Conservation (phyloP, 1,140 invertebrate species). For the Chrysopa pallens region DNA sequence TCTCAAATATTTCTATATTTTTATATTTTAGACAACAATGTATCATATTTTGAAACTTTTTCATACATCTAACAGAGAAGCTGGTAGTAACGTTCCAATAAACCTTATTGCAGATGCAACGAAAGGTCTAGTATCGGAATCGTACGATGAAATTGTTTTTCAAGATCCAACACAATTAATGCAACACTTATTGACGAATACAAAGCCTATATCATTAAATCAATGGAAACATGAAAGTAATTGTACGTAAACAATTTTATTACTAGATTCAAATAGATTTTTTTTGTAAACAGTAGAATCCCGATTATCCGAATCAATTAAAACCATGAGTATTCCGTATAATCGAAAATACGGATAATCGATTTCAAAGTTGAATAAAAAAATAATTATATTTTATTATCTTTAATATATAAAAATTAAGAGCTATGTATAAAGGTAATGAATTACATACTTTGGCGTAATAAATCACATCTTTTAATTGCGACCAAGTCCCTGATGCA, state of each 20-base stretch:
- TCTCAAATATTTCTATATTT: slow-evolving; percentile 5
- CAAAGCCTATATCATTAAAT: slow-evolving; percentile 53
- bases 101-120: slow-evolving; percentile 46
- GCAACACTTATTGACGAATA: slow-evolving; percentile 69
- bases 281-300: no score
- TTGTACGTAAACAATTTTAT: slow-evolving; percentile 42
- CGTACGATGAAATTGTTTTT: slow-evolving; percentile 95
- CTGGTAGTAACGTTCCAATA: slow-evolving; percentile 30
- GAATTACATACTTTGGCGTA: no score
- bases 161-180: slow-evolving; percentile 88
- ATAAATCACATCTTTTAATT: no score
- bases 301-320: no score
- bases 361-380: no score
- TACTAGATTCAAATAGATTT: no score
- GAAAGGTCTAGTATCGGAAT: slow-evolving; percentile 78
- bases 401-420: no score
- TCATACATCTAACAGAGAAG: slow-evolving; percentile 40
- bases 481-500: no score
- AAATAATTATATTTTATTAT: no score
- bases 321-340: no score
- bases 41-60: slow-evolving; percentile 95
- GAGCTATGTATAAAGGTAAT: no score
- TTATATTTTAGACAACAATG: slow-evolving; percentile 61
- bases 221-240: slow-evolving; percentile 77
- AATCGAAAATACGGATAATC: no score